Percentiles rank a stretch among this genome's conserved stretches.
Conservation (phyloP, 2,113 vertebrate species). For the Eulacestoma nigropectus region DNA sequence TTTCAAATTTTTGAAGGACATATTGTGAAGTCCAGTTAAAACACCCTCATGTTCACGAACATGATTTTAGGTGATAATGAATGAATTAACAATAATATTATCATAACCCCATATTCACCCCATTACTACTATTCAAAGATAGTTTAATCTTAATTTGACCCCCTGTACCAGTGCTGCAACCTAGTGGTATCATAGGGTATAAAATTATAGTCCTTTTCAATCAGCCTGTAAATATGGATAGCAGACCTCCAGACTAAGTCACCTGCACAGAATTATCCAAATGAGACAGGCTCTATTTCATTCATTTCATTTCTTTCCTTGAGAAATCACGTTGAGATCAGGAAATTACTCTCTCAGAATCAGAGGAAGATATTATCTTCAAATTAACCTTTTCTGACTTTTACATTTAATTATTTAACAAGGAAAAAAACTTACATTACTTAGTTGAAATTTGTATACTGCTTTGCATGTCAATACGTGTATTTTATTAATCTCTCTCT, state of each 20-base stretch:
- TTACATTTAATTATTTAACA: slow-evolving; percentile 19
- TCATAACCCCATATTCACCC: background rate
- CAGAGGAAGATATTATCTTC: slow-evolving; percentile 9
- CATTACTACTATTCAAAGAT: slow-evolving; percentile 2
- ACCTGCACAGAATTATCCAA: background rate
- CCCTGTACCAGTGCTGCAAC: slow-evolving; percentile 49
- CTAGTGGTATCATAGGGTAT: slow-evolving; percentile 57
- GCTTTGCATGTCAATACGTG: background rate
- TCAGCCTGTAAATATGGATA: slow-evolving; percentile 14
- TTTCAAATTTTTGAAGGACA: background rate
- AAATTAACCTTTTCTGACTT: slow-evolving; percentile 50
- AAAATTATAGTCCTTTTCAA: background rate
- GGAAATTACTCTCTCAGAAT: slow-evolving; percentile 11
- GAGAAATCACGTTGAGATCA: background rate
- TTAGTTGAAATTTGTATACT: background rate
- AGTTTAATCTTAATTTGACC: background rate
- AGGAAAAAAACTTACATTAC: background rate
- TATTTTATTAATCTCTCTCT: background rate
- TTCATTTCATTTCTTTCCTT: background rate
- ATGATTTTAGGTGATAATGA: background rate
- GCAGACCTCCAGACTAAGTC: slow-evolving; percentile 16
- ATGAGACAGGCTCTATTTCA: background rate
- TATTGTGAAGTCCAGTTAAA: background rate
- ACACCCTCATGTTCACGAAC: background rate
- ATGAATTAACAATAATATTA: background rate